phyloP scores from a whole-genome alignment of 1,140 invertebrate species.

The Pachyrhynchus sulphureomaculatus region DNA sequence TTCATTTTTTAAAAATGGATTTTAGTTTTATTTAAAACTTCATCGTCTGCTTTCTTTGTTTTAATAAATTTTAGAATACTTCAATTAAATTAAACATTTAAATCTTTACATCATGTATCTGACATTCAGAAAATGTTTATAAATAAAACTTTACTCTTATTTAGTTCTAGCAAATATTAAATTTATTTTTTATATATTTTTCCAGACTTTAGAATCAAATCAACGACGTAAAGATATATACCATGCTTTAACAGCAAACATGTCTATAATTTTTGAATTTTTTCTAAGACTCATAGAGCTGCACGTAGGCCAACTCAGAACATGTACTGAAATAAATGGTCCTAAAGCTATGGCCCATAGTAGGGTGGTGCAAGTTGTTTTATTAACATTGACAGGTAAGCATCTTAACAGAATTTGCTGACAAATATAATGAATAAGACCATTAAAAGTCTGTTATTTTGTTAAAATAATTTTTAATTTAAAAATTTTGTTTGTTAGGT shows the following conservation, averaged over 20 bases:
- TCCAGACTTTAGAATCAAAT: conserved; percentile 75
- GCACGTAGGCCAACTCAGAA: conserved; percentile 72
- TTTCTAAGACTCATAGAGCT: conserved; percentile 76
- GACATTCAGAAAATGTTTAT: too few relatives aligned
- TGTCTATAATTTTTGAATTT: conserved; percentile 84
- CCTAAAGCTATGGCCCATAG: conserved; percentile 68
- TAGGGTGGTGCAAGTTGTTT: conserved; percentile 77
- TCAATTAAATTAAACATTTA: too few relatives aligned
- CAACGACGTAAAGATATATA: conserved; percentile 87
- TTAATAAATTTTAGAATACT: too few relatives aligned
- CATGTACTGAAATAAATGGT: conserved; percentile 61
- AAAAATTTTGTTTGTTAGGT: conserved; percentile 42
- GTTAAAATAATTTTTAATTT: background rate
- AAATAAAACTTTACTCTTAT: too few relatives aligned
- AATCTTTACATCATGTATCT: too few relatives aligned
- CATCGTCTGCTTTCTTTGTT: too few relatives aligned
- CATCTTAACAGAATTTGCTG: too few relatives aligned
- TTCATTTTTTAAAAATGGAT: too few relatives aligned
- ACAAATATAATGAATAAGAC: too few relatives aligned
- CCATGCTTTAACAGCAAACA: conserved; percentile 78
- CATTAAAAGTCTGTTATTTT: too few relatives aligned
- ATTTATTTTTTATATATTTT: conserved; percentile 25
- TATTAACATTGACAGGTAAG: conserved; percentile 72
- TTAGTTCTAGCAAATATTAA: too few relatives aligned
- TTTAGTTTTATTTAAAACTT: too few relatives aligned